Conservation (phyloP, 2,888 invertebrate genomes). For the Linnaemya vulpina region DNA sequence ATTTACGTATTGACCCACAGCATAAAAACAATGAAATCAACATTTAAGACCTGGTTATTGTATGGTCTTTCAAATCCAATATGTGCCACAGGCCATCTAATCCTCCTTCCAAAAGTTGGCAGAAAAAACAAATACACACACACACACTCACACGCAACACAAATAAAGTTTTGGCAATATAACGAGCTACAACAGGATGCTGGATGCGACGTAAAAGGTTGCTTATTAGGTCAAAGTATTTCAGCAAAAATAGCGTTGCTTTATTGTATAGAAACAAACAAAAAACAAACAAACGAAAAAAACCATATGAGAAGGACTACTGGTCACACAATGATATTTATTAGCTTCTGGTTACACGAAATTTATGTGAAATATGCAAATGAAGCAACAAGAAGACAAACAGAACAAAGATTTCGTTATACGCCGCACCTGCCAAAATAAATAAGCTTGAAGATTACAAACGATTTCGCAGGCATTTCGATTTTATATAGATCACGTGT, state of each 20-base stretch:
- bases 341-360: not conserved
- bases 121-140: not conserved
- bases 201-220: slow-evolving; percentile 48
- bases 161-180: not conserved
- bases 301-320: slow-evolving; percentile 40
- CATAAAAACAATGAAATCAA: slow-evolving; percentile 10
- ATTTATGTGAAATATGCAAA: slow-evolving; percentile 19
- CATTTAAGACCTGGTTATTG: slow-evolving; percentile 14
- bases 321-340: slow-evolving; percentile 47
- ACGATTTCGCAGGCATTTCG: too few relatives aligned
- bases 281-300: too few relatives aligned
- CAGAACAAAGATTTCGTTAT: not conserved
- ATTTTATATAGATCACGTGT: too few relatives aligned
- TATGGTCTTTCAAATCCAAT: slow-evolving; percentile 8
- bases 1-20: slow-evolving; percentile 14
- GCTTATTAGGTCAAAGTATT: slow-evolving; percentile 61
- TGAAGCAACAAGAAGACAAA: not conserved
- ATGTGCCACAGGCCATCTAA: slow-evolving; percentile 13
- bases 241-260: slow-evolving; percentile 52
- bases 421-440: not conserved
- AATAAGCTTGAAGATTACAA: not conserved
- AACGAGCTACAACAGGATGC: slow-evolving; percentile 11
- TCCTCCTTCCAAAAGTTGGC: slow-evolving; percentile 37
- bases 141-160: too few relatives aligned
- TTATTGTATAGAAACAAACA: slow-evolving; percentile 63